Evolutionary conservation across 2,797 vertebrate species (phyloP), one percentile per base, ranked within the genome.

Genomic region (Selene dorsalis): DNA sequence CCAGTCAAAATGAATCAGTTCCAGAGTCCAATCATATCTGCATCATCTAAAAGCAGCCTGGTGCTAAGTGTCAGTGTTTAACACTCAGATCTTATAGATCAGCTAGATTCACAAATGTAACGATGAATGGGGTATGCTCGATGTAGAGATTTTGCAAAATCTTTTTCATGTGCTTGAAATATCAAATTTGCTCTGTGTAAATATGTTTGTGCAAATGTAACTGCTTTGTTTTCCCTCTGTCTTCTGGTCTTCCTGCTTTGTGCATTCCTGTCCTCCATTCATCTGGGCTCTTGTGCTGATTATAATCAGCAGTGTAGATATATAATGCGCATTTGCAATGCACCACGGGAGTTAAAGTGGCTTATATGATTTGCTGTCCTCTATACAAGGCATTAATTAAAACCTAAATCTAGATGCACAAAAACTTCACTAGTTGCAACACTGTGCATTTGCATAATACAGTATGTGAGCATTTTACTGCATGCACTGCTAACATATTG

Each of bases 261-360:
- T 69, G 56, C 71, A 82, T 79, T 88, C 69, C 76, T 82, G 26
- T 45, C 47, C 79, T 79, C 68, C 75, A 66, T 84, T 82, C 66
- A 87, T 63, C 73, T 69, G 76, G 71, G 58, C 74, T 32, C 28
- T 41, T 53, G 48, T 48, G 66, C 60, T 57, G 71, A 64, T 28
- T 73, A 41, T 24, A 50, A 65, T 68, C 56, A 38, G 52, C 24
- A 3, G 43, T 58, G 35, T 26, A 17, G 32, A 59, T 32, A 39
- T 30, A 79, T 14, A 67, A 11, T 3, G 38, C 67, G 48, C n/a
- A 55, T 71, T 67, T 69, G 17, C 43, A 71, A 18, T 56, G 24
- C 78, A 11, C 43, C 20, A 57, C 63, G 64, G 57, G 56, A 53
- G 72, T 71, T 50, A 72, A 30, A 67, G 69, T 8, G 22, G 56